Evolutionary conservation across 2,888 invertebrate species (phyloP), one percentile per base, ranked within the genome.

Genomic region (Amorpha juglandis): DNA sequence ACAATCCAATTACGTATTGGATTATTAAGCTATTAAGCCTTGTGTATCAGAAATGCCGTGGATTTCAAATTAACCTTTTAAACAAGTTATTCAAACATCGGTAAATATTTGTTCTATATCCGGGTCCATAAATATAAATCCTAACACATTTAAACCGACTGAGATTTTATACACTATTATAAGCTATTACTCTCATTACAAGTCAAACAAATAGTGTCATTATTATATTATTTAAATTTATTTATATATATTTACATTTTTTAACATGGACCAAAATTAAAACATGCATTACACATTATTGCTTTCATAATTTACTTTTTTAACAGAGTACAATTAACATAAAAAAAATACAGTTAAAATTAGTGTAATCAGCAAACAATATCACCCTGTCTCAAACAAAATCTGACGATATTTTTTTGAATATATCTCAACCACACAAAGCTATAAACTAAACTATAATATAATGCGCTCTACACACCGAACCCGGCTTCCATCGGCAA

Each of bases 301-400:
- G 48, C 35, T 50, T 58, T 38, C 35, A 65, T 58, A n/a, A 19
- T n/a, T 58, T 58, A 42, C 19, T 19, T 16, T 58, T 38, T 38
- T 52, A 21, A 33, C 50, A 58, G 16, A 42, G 19, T 58, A 58
- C 42, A 58, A 42, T 12, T 58, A 42, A 58, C 38, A 58, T 38
- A 42, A 58, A 42, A 12, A 21, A 21, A 58, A 6, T 19, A 42
- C 16, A 42, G 16, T 58, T 38, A 58, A 53, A 58, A 58, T 16
- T 42, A 58, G 19, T 42, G 19, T 42, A 58, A 19, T 58, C 38
- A 58, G 42, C 9, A 38, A 63, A 66, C 68, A 48, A 63, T 55
- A 64, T 62, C 53, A 71, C 65, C 67, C 68, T 67, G 71, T 68
- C 55, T 68, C 21, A 68, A 68, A 64, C n/a, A 62, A 67, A 69